Conservation (phyloP, 1,140 invertebrate species). For the Harlomillsia oculata region DNA sequence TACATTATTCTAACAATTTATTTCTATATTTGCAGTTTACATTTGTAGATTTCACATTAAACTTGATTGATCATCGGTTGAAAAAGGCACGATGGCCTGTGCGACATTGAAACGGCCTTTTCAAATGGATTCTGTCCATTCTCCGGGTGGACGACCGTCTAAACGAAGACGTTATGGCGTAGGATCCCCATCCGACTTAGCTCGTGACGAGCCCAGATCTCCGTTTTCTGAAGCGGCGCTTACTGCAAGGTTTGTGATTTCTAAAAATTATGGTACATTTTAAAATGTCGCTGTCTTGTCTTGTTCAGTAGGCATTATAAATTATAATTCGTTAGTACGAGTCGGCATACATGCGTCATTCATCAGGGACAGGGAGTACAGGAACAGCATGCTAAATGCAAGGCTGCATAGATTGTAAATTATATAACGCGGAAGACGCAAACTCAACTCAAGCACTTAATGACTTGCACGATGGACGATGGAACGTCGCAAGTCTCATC, state of each 20-base stretch:
- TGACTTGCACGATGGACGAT: too few relatives aligned
- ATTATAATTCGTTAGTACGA: too few relatives aligned
- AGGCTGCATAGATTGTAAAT: neutral
- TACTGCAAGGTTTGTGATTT: conserved; percentile 67
- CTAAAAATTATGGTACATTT: conserved; percentile 22
- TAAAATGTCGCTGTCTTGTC: neutral
- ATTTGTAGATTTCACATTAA: neutral
- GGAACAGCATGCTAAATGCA: neutral
- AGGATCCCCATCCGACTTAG: conserved; percentile 56
- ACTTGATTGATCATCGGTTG: neutral
- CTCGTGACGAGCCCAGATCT: conserved; percentile 50
- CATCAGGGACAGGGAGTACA: conserved; percentile 38
- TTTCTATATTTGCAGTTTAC: neutral
- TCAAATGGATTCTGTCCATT: conserved; percentile 82
- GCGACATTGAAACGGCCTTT: conserved; percentile 84
- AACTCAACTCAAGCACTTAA: too few relatives aligned
- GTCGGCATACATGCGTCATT: too few relatives aligned
- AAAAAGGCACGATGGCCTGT: conserved; percentile 65
- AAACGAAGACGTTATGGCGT: conserved; percentile 80
- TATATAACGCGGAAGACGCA: too few relatives aligned
- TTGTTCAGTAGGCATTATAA: too few relatives aligned
- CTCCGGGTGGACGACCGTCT: conserved; percentile 59
- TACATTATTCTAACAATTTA: neutral
- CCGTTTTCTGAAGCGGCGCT: conserved; percentile 69
- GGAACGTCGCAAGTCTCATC: too few relatives aligned